A percentile compares a stretch with the other conserved stretches of the same genome.
These are phyloP conservation scores for Metopolophium dirhodum DNA, from an alignment of 1,140 invertebrate genomes.

Conservation along the genomic window DNA sequence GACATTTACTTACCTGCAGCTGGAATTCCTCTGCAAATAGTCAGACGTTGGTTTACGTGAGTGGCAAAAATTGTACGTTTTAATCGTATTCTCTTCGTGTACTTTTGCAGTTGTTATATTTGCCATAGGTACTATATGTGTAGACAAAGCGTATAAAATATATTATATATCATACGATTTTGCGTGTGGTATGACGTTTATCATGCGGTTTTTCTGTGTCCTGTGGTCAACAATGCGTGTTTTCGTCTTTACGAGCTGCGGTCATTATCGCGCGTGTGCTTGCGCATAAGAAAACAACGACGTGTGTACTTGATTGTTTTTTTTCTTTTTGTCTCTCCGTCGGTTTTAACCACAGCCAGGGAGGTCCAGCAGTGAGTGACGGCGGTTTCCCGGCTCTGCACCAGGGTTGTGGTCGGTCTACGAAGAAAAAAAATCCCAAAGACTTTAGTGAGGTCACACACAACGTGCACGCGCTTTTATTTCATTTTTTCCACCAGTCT, in stretches of 20 bases:
- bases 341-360: neutral
- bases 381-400: neutral
- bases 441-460: slow-evolving; percentile 20
- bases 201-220: slow-evolving; percentile 2
- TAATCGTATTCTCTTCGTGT: neutral
- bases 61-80: neutral
- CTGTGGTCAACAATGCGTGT: neutral
- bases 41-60: neutral
- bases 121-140: neutral
- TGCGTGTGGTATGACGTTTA: neutral
- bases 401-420: slow-evolving; percentile 36
- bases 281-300: slow-evolving; percentile 12
- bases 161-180: neutral
- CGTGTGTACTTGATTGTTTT: slow-evolving; percentile 38
- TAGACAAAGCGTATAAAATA: neutral
- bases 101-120: neutral
- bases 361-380: neutral
- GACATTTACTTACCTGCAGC: neutral
- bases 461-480: neutral
- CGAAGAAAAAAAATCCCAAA: neutral
- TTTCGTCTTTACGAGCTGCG: slow-evolving; percentile 13
- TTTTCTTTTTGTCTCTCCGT: neutral
- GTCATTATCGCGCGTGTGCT: slow-evolving; percentile 42
- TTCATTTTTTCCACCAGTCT: slow-evolving; percentile 44
- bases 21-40: neutral